Base-by-base conservation (phyloP, 2,797 vertebrate species). In the Crenichthys baileyi region DNA sequence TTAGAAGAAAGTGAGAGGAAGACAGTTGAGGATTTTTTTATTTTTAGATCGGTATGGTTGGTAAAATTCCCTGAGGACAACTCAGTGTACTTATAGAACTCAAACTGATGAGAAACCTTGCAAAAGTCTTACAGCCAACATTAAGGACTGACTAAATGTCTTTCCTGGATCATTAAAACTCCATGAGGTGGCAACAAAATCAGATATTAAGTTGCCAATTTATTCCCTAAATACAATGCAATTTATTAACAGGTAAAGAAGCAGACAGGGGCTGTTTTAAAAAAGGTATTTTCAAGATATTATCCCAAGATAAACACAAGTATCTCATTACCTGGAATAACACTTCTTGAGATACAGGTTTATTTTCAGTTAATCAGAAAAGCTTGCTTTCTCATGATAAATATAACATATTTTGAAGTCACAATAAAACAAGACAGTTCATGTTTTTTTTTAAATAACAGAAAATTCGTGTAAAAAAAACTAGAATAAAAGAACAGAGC, bases 31-130 rank as follows among this genome's bases (percentile, higher is more conserved):
- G 65, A 65, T 26, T 60, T 79, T 73, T 48, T 20, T 79, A 86
- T 76, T 83, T 85, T 89, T 76, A 81, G 75, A 73, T 83, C 74
- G 55, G 61, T 24, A 68, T 56, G 74, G 36, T 77, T 80, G 72
- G 70, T 29, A 56, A 29, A 76, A 73, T 75, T 79, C 79, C 80
- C 70, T 53, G 53, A 81, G 79, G 73, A 75, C 2, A 20, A 55
- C 68, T 78, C 0, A 8, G 36, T 3, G 18, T 39, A 2, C 73
- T 76, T 22, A 74, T 39, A 75, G 68, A 75, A 70, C 79, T 72
- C 51, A 76, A 76, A 86, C 24, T 79, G 78, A 84, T 82, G 76
- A 82, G 46, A 73, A 48, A 29, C 3, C 20, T 50, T 15, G 65
- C 75, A 24, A 55, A 77, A 26, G 60, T 4, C 5, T 60, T 5